Evolutionary conservation across 2,113 vertebrate species (phyloP).

Genomic region (Chelonoidis abingdonii): DNA sequence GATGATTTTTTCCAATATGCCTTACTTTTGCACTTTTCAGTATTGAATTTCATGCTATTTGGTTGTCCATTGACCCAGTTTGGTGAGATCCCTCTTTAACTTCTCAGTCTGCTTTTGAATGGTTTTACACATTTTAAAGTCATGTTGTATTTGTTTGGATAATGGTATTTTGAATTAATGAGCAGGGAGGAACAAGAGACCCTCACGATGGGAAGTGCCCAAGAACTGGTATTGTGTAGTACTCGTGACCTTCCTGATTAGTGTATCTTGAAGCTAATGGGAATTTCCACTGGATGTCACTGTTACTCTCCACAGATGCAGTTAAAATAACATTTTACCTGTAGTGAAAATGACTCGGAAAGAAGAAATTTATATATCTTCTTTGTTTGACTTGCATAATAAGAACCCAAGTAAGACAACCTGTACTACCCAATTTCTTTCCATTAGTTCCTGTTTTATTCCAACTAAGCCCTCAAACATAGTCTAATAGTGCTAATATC

Average conservation of each 20-base stretch:
- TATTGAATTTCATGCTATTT: no score
- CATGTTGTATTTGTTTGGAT: not conserved
- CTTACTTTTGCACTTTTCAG: no score
- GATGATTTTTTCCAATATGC: no score
- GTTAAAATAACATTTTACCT: slow-evolving; percentile 17
- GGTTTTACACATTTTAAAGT: no score
- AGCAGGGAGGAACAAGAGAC: not conserved
- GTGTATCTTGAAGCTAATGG: not conserved
- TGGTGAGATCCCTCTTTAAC: no score
- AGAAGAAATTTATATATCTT: not conserved
- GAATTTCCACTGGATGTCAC: slow-evolving; percentile 66
- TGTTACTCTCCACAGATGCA: slow-evolving; percentile 51
- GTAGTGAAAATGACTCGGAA: not conserved
- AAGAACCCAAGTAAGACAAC: not conserved
- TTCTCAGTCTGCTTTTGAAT: no score
- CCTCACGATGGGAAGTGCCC: not conserved
- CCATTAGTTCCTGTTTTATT: not conserved
- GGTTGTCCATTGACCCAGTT: no score
- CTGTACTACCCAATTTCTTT: not conserved
- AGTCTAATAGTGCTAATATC: not conserved
- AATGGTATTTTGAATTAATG: accelerated
- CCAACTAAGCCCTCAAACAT: not conserved
- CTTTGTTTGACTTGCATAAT: not conserved
- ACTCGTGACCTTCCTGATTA: not conserved
- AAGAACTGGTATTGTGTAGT: accelerated